phyloP scores from a whole-genome alignment of 1,140 invertebrate genomes.

The Musca domestica region DNA sequence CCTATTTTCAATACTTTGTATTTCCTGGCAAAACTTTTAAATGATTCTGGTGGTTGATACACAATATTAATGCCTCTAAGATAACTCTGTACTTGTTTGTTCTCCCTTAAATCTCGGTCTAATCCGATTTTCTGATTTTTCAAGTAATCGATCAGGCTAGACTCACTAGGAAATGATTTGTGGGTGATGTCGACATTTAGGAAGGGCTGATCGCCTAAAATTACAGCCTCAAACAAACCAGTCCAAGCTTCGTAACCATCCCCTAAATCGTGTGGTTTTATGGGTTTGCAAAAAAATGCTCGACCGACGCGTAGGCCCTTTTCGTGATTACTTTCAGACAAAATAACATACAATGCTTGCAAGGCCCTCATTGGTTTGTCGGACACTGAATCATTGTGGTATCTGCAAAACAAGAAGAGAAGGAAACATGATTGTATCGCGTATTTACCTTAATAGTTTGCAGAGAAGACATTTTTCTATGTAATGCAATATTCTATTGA shows the following conservation, averaged over 20 bases:
- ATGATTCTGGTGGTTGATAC: constrained; percentile 37
- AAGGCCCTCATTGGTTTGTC: constrained; percentile 65
- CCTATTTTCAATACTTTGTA: constrained; percentile 57
- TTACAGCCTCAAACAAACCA: constrained; percentile 71
- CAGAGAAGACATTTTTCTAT: too few species aligned
- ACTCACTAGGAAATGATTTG: constrained; percentile 64
- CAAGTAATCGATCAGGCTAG: constrained; percentile 55
- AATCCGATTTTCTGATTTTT: not conserved
- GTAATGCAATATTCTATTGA: too few species aligned
- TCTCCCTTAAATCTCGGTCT: not conserved
- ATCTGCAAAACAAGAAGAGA: constrained; percentile 32
- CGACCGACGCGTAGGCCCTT: constrained; percentile 57
- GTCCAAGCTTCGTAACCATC: constrained; percentile 69
- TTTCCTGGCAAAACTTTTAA: constrained; percentile 33
- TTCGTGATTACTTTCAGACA: constrained; percentile 56
- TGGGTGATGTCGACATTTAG: constrained; percentile 76
- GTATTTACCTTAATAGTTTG: too few species aligned
- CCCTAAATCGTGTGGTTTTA: constrained; percentile 50
- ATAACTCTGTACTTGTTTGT: constrained; percentile 23
- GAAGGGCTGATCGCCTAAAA: constrained; percentile 66
- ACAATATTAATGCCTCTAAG: constrained; percentile 37
- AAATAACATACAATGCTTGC: constrained; percentile 80
- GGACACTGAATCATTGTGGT: constrained; percentile 41
- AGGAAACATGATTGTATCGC: too few species aligned
- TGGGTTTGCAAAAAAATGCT: constrained; percentile 52